Conservation (phyloP, 2,797 vertebrate genomes). For the Chromobotia macracanthus region DNA sequence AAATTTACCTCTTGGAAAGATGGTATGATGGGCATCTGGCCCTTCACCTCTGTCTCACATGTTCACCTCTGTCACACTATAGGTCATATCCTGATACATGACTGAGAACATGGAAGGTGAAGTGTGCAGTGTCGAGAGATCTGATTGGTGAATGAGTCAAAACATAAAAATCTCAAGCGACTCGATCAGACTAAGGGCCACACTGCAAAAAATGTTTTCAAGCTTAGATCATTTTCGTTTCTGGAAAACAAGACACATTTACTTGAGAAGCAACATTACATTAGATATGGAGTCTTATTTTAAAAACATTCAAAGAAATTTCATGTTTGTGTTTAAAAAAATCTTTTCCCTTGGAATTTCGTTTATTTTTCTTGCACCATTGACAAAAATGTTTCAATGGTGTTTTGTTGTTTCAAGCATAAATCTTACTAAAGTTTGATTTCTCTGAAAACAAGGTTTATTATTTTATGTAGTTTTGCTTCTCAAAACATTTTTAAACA, state of each 20-base stretch:
- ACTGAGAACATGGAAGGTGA: neutral
- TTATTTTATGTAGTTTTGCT: neutral
- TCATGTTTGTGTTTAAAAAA: no score
- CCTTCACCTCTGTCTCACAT: constrained; percentile 37
- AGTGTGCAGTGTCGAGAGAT: neutral
- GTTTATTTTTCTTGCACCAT: neutral
- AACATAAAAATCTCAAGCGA: neutral
- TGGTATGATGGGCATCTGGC: constrained; percentile 19
- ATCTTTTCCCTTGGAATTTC: no score
- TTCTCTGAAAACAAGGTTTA: constrained; percentile 1
- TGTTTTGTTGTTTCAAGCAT: neutral
- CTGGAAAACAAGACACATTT: neutral
- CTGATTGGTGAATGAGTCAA: neutral
- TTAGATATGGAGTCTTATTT: no score
- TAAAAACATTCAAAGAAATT: no score
- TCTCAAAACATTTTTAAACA: neutral
- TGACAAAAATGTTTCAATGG: neutral
- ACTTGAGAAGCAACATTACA: no score
- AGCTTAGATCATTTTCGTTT: neutral
- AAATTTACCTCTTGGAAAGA: constrained; percentile 49
- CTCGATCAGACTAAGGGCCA: neutral
- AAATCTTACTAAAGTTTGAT: neutral
- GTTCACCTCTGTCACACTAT: constrained; percentile 22
- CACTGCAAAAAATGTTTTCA: neutral
- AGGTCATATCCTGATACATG: constrained; percentile 15